These are phyloP conservation scores for Acrocephalus arundinaceus DNA, from an alignment of 2,113 vertebrate species.

Conservation along the genomic window DNA sequence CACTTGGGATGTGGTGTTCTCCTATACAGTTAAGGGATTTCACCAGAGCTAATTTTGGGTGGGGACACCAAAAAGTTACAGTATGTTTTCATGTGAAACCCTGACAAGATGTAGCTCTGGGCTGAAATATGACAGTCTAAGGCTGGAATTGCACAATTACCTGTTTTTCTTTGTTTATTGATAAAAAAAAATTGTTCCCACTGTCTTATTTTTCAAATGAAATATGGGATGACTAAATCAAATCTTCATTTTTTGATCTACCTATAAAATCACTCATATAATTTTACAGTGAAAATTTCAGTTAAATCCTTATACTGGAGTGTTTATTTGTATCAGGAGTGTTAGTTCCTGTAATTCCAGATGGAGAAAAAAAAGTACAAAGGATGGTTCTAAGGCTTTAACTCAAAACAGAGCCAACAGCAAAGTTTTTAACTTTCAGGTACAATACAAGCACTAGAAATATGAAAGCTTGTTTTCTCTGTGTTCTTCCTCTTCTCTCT, in stretches of 20 bases:
- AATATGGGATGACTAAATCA: not conserved
- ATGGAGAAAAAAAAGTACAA: not conserved
- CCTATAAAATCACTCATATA: not conserved
- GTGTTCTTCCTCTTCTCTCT: slow-evolving; percentile 5
- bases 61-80: not conserved
- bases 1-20: not conserved
- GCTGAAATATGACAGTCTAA: not conserved
- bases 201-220: not conserved
- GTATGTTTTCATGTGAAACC: not conserved
- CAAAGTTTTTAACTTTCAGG: not conserved
- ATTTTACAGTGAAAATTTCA: not conserved
- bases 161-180: not conserved
- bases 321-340: not conserved
- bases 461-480: slow-evolving; percentile 42
- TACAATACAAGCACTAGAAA: not conserved
- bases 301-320: not conserved
- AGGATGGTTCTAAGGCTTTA: not conserved
- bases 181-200: not conserved
- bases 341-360: not conserved
- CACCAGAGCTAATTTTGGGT: not conserved
- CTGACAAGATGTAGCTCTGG: not conserved
- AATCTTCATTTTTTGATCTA: not conserved
- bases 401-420: not conserved
- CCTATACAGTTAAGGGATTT: not conserved
- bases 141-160: not conserved